Conservation (phyloP, 1,140 invertebrate species). For the Sminthurinus signatus region DNA sequence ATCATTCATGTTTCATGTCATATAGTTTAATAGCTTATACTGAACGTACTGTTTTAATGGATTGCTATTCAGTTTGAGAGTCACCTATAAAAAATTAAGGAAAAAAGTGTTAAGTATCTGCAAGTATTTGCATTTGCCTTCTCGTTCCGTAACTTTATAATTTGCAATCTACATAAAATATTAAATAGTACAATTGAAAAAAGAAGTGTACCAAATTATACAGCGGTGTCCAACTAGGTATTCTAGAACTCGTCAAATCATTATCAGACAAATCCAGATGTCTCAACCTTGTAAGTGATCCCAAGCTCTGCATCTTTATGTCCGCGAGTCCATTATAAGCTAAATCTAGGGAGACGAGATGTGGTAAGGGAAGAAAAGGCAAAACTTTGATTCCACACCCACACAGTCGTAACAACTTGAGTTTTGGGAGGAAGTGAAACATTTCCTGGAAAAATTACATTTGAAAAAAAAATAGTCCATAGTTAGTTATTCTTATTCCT, state of each 20-base stretch:
- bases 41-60: conserved; percentile 50
- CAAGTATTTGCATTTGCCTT: no score
- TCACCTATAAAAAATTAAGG: no score
- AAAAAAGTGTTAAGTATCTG: no score
- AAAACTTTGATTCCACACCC: conserved; percentile 65
- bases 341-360: conserved; percentile 51
- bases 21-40: not conserved
- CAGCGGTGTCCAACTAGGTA: conserved; percentile 45
- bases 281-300: conserved; percentile 31
- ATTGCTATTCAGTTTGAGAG: conserved; percentile 69
- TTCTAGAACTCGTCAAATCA: conserved; percentile 22
- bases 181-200: no score
- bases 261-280: conserved; percentile 44
- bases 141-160: no score
- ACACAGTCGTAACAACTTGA: conserved; percentile 66
- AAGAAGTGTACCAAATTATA: conserved; percentile 63
- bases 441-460: no score
- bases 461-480: no score
- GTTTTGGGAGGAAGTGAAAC: conserved; percentile 75
- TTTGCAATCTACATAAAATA: no score
- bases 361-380: conserved; percentile 63
- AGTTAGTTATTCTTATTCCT: no score
- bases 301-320: conserved; percentile 30
- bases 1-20: no score
- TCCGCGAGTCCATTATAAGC: conserved; percentile 34